Conservation (phyloP, 2,797 vertebrate genomes). For the Tiaroga cobitis region DNA sequence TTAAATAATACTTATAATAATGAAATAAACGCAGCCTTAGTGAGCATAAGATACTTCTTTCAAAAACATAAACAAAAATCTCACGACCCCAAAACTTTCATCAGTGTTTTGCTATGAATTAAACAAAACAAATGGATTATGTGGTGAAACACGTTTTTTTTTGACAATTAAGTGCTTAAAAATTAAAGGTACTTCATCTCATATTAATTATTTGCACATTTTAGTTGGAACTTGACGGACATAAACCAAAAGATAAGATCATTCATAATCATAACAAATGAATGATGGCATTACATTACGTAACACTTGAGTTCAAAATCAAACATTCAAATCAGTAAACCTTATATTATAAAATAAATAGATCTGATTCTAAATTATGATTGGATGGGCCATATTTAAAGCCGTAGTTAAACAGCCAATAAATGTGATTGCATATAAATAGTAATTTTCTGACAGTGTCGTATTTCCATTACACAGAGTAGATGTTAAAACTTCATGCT, state of each 20-base stretch:
- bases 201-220: background rate
- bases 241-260: background rate
- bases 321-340: background rate
- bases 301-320: background rate
- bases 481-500: no score
- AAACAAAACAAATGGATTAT: background rate
- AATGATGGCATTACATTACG: background rate
- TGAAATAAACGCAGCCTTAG: background rate
- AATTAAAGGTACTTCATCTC: background rate
- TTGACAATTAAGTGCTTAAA: background rate
- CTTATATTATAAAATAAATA: background rate
- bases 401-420: background rate
- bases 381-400: background rate
- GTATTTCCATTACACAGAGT: no score
- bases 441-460: no score
- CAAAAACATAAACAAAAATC: no score
- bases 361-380: background rate
- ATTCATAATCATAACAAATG: background rate
- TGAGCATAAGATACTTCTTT: background rate
- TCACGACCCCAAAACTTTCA: no score
- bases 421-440: background rate
- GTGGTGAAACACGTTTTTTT: background rate
- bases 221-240: background rate
- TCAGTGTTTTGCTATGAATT: background rate
- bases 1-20: no score